phyloP scores from a whole-genome alignment of 2,888 invertebrate genomes.

The Alcis repandata region DNA sequence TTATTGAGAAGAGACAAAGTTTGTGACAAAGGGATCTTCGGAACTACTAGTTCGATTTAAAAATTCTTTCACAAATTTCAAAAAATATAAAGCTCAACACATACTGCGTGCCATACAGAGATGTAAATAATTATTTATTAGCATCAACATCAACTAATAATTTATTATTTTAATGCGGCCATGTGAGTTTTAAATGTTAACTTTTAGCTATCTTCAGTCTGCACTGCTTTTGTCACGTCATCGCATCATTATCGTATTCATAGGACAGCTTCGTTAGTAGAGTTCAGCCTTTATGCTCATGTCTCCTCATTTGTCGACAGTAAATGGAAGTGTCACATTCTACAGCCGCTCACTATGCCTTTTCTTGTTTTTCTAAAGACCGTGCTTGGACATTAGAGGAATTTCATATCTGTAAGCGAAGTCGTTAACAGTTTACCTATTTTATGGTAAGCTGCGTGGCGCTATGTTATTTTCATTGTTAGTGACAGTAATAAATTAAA shows the following conservation, averaged over 20 bases:
- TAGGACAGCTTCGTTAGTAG: not conserved
- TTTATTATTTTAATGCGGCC: no score
- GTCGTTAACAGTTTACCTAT: constrained; percentile 13
- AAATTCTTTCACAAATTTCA: no score
- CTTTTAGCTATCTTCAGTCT: no score
- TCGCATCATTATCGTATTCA: not conserved
- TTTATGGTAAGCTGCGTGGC: constrained; percentile 10
- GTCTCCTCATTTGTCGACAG: constrained; percentile 42
- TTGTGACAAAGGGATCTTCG: no score
- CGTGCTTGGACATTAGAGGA: constrained; percentile 7
- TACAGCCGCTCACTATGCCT: constrained; percentile 46
- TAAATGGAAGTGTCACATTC: constrained; percentile 56
- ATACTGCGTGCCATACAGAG: no score
- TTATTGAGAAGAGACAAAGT: no score
- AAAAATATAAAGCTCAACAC: no score
- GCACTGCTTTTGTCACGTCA: no score
- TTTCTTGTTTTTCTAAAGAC: constrained; percentile 32
- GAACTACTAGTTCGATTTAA: no score
- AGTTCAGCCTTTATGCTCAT: not conserved
- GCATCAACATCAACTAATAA: no score
- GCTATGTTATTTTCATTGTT: not conserved
- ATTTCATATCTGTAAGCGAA: constrained; percentile 30
- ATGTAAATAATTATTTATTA: no score
- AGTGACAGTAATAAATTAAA: not conserved
- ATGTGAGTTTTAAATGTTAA: no score